Evolutionary conservation across 1,140 invertebrate genomes (phyloP), one percentile per base, ranked within the genome.

Genomic region (Helicoverpa armigera): DNA sequence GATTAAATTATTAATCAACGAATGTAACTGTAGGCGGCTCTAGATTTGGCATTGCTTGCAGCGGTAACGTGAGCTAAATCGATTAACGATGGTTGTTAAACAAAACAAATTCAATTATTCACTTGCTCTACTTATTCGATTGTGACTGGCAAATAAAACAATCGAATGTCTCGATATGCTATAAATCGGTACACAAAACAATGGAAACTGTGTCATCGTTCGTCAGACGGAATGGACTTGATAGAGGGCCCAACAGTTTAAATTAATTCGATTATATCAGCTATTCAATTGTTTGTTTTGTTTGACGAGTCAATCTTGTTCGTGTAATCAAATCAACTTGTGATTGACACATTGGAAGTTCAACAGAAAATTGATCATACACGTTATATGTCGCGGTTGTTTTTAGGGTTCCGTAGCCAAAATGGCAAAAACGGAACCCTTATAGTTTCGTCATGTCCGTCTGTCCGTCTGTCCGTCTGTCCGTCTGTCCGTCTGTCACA

Each of bases 1-100:
- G 53, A 70, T 70, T 31, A 70, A 70, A 70, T 70, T 48, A 70
- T 70, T 70, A 70, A 70, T 70, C 67, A 70, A 53, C 31, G 10
- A 67, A 53, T 70, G 5, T 31, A 12, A 53, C 67, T 70, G 48
- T 51, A 23, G 67, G 67, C 43, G 50, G 50, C 48, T 14, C 67
- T 70, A 31, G 48, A 70, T 70, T 53, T 54, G 67, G 67, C 12
- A 54, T 70, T 14, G 50, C 67, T 70, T 54, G 67, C 50, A 70
- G 50, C 50, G 53, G 5, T 70, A 65, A 51, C 67, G 43, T 50
- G 67, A 70, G 67, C 29, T 23, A 53, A 70, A 70, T 54, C 11
- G 53, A 70, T 70, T 70, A 70, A 53, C 48, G 67, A 54, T 70
- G 67, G 2, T 54, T 70, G 50, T 54, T 53, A 29, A 53, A 70